A percentile compares a stretch with the other conserved stretches of the same genome.
phyloP scores from a whole-genome alignment of 1,140 invertebrate genomes.

The Antheraea pernyi region DNA sequence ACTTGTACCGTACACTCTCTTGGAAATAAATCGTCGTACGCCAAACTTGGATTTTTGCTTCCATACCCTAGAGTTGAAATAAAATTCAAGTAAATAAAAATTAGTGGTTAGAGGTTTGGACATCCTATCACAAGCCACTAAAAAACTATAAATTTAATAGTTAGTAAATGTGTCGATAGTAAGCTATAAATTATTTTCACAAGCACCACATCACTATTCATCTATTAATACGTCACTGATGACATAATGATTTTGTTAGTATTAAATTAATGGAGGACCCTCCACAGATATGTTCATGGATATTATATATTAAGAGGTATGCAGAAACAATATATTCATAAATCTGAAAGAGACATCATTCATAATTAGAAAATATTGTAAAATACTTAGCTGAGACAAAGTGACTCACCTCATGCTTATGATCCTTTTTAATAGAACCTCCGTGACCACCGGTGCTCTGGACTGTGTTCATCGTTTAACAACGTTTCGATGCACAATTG shows the following conservation, averaged over 20 bases:
- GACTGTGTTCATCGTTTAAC: conserved; percentile 66
- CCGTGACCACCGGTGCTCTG: conserved; percentile 69
- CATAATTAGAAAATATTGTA: too few relatives aligned
- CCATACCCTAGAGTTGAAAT: too few relatives aligned
- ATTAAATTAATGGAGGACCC: not conserved
- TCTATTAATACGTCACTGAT: not conserved
- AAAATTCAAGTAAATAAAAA: too few relatives aligned
- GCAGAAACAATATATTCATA: not conserved
- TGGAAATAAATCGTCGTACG: too few relatives aligned
- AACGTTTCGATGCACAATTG: conserved; percentile 7
- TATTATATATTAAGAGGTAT: too few relatives aligned
- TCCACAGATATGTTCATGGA: not conserved
- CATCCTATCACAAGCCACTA: too few relatives aligned
- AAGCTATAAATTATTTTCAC: not conserved
- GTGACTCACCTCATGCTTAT: conserved; percentile 64
- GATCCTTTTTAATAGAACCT: conserved; percentile 71
- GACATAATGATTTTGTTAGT: not conserved
- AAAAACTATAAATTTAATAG: too few relatives aligned
- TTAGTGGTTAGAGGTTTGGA: too few relatives aligned
- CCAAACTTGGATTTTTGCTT: too few relatives aligned
- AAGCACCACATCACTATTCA: not conserved
- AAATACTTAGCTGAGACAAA: not conserved
- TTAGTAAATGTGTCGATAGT: not conserved
- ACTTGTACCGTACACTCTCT: too few relatives aligned
- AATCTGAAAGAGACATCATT: too few relatives aligned